Conservation (phyloP, 2,888 invertebrate genomes). For the Sericinus montela region DNA sequence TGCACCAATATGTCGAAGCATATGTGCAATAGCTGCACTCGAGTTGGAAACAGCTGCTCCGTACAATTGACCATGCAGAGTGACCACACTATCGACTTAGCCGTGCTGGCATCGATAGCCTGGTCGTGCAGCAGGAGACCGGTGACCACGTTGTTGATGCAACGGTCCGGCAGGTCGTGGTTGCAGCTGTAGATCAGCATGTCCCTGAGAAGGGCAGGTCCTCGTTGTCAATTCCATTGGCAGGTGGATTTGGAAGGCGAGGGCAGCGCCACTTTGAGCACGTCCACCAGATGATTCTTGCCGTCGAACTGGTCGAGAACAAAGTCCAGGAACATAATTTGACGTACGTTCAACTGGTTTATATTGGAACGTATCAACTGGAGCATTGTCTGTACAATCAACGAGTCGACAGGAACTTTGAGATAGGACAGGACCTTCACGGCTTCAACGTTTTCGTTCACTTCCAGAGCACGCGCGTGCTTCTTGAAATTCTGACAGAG, state of each 20-base stretch:
- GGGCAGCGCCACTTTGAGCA: conserved; percentile 82
- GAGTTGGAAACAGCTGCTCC: conserved; percentile 51
- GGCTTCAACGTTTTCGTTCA: conserved; percentile 77
- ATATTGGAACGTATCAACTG: conserved; percentile 81
- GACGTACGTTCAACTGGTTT: conserved; percentile 78
- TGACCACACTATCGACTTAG: conserved; percentile 78
- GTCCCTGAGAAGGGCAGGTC: conserved; percentile 72
- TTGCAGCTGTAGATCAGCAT: conserved; percentile 75
- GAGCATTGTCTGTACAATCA: conserved; percentile 81
- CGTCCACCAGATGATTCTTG: conserved; percentile 80
- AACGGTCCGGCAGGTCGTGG: conserved; percentile 68
- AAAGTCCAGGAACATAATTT: conserved; percentile 82
- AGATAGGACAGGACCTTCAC: conserved; percentile 79
- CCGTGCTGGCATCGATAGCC: conserved; percentile 56
- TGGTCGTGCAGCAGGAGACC: conserved; percentile 66
- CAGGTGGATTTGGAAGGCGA: conserved; percentile 83
- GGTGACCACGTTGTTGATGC: conserved; percentile 74
- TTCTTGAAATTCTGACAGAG: conserved; percentile 79
- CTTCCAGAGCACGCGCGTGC: conserved; percentile 70
- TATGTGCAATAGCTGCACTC: conserved; percentile 72
- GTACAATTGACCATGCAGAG: conserved; percentile 70
- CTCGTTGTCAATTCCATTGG: conserved; percentile 74
- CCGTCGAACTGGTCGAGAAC: conserved; percentile 70
- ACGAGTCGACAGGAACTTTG: conserved; percentile 76
- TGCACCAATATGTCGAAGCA: conserved; percentile 69